Conservation (phyloP, 2,888 invertebrate genomes). For the Dinocampus coccinellae region DNA sequence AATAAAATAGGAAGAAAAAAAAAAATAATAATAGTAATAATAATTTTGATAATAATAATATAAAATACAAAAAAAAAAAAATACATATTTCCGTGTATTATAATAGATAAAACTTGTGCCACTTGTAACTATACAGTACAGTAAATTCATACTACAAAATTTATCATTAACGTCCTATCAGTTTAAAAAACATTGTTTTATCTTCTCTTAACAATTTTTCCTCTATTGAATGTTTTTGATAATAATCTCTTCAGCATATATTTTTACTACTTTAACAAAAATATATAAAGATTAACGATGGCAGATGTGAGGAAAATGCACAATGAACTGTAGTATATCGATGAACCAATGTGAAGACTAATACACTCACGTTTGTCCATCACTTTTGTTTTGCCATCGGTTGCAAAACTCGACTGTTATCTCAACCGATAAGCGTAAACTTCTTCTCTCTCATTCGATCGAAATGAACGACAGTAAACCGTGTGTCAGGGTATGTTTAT, state of each 20-base stretch:
- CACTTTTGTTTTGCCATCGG: background rate
- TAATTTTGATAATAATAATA: slow-evolving; percentile 2
- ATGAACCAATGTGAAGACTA: slow-evolving; percentile 5
- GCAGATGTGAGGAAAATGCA: background rate
- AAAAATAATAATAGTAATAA: no score
- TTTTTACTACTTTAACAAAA: background rate
- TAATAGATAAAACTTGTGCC: background rate
- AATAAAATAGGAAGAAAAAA: slow-evolving; percentile 24
- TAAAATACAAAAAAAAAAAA: background rate
- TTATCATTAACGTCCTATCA: background rate
- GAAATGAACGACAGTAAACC: slow-evolving; percentile 28
- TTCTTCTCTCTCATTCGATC: slow-evolving; percentile 4
- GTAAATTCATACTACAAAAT: background rate
- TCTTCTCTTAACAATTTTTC: background rate
- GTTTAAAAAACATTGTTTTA: background rate
- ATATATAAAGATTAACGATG: background rate
- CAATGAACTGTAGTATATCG: background rate
- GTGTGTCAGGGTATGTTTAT: slow-evolving; percentile 27
- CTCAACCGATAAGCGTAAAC: slow-evolving; percentile 29
- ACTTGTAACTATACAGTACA: no score
- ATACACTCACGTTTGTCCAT: background rate
- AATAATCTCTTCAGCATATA: background rate
- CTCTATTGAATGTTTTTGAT: background rate
- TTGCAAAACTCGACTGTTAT: slow-evolving; percentile 20
- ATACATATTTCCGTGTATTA: slow-evolving; percentile 2